These are phyloP conservation scores for Triops longicaudatus DNA, from an alignment of 1,140 invertebrate genomes.

Conservation along the genomic window DNA sequence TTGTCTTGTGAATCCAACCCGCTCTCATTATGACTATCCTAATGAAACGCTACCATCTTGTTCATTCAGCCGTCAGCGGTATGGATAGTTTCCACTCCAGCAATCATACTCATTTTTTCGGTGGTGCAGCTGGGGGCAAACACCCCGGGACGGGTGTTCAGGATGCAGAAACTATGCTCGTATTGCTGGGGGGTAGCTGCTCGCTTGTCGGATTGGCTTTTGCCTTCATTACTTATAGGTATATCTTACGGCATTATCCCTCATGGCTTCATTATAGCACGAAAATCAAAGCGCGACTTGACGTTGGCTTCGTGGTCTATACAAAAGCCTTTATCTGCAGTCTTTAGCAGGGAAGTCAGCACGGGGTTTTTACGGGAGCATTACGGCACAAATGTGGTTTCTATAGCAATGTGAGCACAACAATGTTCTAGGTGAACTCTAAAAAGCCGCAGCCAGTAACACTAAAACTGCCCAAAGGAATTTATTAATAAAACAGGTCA, in stretches of 20 bases:
- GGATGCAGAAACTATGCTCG: conserved; percentile 42
- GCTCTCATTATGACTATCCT: neutral
- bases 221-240: conserved; percentile 63
- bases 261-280: neutral
- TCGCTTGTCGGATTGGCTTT: conserved; percentile 57
- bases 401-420: neutral
- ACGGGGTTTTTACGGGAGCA: neutral
- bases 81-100: neutral
- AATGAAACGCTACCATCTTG: neutral
- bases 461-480: neutral
- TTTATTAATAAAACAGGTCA: no score
- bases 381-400: neutral
- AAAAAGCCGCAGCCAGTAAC: neutral
- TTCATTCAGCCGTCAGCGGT: neutral
- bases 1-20: neutral
- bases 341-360: neutral
- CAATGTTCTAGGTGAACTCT: neutral
- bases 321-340: neutral
- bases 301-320: neutral
- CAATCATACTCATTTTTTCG: conserved; percentile 11
- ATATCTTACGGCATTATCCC: conserved; percentile 34
- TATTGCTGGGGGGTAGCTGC: conserved; percentile 56
- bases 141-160: neutral
- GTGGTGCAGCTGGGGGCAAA: neutral
- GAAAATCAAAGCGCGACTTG: neutral